Percentiles rank a stretch among this genome's conserved stretches.
Evolutionary conservation across 2,888 invertebrate species (phyloP).

Genomic region (Synanthedon formicaeformis): DNA sequence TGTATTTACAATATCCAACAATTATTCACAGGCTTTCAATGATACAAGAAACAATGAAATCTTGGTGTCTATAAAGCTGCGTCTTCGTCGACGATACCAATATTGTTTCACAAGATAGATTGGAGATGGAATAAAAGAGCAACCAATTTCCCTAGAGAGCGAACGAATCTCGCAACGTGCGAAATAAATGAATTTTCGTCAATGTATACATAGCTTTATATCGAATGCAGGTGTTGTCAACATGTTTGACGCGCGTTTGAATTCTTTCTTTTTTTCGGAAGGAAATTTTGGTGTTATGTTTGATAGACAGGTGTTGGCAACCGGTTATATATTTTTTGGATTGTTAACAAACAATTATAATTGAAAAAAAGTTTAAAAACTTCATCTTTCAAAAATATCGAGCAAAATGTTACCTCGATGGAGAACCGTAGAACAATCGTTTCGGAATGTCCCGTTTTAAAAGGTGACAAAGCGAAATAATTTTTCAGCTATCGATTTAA

Average conservation of each 20-base stretch:
- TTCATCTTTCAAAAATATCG: no score
- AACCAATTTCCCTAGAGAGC: conserved; percentile 21
- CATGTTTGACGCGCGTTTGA: not conserved
- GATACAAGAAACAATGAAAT: not conserved
- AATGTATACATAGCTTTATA: conserved; percentile 5
- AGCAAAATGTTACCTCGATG: no score
- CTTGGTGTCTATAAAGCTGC: not conserved
- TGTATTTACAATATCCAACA: no score
- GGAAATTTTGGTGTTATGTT: no score
- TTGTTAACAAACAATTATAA: no score
- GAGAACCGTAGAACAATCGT: no score
- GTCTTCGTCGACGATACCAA: conserved; percentile 9
- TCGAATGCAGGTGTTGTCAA: not conserved
- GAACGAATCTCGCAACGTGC: conserved; percentile 3
- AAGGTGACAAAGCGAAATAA: not conserved
- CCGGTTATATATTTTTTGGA: no score
- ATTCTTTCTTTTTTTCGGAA: no score
- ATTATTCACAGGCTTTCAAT: no score
- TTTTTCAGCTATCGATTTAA: not conserved
- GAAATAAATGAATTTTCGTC: conserved; percentile 14
- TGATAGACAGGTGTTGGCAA: no score
- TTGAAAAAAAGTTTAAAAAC: no score
- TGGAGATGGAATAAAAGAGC: conserved; percentile 12
- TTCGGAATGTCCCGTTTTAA: not conserved
- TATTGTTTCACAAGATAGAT: conserved; percentile 28